Conservation (phyloP, 1,140 invertebrate species). For the Drosophila sp. region DNA sequence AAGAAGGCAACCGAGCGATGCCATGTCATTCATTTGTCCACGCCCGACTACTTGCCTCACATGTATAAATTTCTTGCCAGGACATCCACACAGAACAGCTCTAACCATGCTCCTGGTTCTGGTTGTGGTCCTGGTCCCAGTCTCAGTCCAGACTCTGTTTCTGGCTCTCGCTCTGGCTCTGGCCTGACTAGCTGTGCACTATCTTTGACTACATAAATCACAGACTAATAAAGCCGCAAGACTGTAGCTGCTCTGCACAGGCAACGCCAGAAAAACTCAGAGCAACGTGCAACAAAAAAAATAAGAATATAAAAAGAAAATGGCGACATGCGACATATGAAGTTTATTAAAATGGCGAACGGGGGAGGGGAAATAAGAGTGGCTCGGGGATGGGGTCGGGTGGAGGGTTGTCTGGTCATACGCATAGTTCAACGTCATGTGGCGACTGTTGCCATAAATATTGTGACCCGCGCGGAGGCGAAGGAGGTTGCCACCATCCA, state of each 20-base stretch:
- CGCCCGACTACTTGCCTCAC: constrained; percentile 75
- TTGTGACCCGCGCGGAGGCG: constrained; percentile 48
- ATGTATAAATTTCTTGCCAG: constrained; percentile 77
- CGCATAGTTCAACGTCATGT: constrained; percentile 81
- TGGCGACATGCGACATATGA: constrained; percentile 83
- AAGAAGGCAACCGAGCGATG: constrained; percentile 55
- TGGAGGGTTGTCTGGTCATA: constrained; percentile 60
- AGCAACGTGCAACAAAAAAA: constrained; percentile 49
- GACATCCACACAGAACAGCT: constrained; percentile 59
- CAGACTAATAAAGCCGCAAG: constrained; percentile 82
- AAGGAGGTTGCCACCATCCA: neutral
- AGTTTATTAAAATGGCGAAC: constrained; percentile 81
- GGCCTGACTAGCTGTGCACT: constrained; percentile 62
- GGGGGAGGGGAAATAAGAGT: constrained; percentile 8
- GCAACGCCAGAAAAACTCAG: constrained; percentile 35
- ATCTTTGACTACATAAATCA: constrained; percentile 83
- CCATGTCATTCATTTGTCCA: constrained; percentile 82
- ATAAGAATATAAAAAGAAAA: constrained; percentile 53
- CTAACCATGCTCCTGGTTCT: constrained; percentile 6
- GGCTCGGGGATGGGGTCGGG: neutral
- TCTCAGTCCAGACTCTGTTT: neutral
- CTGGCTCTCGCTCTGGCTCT: constrained; percentile 11
- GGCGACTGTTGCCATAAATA: constrained; percentile 76
- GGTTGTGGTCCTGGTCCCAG: neutral
- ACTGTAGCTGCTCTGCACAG: constrained; percentile 53